Percentiles rank a stretch among this genome's conserved stretches.
Evolutionary conservation across 2,888 invertebrate species (phyloP).

Genomic region (Julus scanicus): DNA sequence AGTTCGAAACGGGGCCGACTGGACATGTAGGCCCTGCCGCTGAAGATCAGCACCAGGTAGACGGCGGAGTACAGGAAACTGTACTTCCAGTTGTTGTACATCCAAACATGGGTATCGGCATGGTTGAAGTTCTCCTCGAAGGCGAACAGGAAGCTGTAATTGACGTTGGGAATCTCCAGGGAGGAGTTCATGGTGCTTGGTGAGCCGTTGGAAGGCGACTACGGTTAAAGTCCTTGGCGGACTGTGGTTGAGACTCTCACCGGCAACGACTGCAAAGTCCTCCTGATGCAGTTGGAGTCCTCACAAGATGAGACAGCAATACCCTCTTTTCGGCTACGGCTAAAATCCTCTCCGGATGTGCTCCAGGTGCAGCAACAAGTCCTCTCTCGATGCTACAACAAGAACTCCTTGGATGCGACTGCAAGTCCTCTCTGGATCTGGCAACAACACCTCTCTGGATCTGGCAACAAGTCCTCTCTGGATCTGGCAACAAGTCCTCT

Average conservation of each 20-base stretch:
- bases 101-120: slow-evolving; percentile 89
- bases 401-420: too few relatives aligned
- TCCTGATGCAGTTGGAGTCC: background rate
- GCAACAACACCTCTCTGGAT: too few relatives aligned
- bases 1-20: slow-evolving; percentile 66
- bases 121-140: slow-evolving; percentile 96
- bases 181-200: slow-evolving; percentile 49
- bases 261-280: too few relatives aligned
- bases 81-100: slow-evolving; percentile 95
- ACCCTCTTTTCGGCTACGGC: too few relatives aligned
- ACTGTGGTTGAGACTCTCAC: too few relatives aligned
- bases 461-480: too few relatives aligned
- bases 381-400: too few relatives aligned
- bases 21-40: slow-evolving; percentile 67
- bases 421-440: too few relatives aligned
- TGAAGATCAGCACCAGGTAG: slow-evolving; percentile 67
- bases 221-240: background rate
- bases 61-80: slow-evolving; percentile 62
- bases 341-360: too few relatives aligned
- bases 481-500: too few relatives aligned
- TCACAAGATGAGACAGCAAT: too few relatives aligned
- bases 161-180: slow-evolving; percentile 72
- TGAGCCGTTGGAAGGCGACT: background rate
- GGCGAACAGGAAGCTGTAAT: slow-evolving; percentile 93
- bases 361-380: too few relatives aligned